Evolutionary conservation across 2,113 vertebrate species (phyloP).

Genomic region (Paramisgurnus dabryanus): DNA sequence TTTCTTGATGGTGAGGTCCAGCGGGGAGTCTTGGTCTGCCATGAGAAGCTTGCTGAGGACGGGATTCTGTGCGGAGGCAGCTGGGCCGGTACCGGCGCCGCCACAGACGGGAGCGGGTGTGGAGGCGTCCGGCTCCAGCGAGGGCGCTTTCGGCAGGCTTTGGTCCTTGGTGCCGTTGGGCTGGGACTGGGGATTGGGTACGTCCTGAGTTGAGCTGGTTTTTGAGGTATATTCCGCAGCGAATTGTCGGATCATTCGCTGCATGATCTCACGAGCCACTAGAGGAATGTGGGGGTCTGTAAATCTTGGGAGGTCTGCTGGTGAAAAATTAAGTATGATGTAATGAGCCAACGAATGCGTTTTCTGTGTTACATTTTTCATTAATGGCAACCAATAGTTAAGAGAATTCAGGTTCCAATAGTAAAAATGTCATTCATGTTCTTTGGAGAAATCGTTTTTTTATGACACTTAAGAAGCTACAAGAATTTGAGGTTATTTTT

Average conservation of each 20-base stretch:
- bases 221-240: constrained; percentile 99
- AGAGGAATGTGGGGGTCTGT: constrained; percentile 96
- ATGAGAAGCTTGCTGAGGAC: constrained; percentile 99
- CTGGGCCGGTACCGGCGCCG: constrained; percentile 63
- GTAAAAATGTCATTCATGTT: too few relatives aligned
- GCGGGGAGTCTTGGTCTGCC: constrained; percentile 97
- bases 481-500: too few relatives aligned
- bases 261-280: constrained; percentile 99
- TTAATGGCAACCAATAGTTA: too few relatives aligned
- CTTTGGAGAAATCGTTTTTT: too few relatives aligned
- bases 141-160: constrained; percentile 94
- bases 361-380: neutral
- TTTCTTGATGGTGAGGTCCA: constrained; percentile 98
- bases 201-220: constrained; percentile 97
- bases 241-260: constrained; percentile 99
- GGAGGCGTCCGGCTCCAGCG: constrained; percentile 72
- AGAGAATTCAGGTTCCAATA: too few relatives aligned
- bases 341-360: neutral
- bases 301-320: constrained; percentile 93
- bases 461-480: too few relatives aligned
- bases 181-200: constrained; percentile 92
- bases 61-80: constrained; percentile 93
- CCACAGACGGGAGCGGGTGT: constrained; percentile 51
- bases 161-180: constrained; percentile 99
- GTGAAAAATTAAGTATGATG: neutral